Evolutionary conservation across 2,797 vertebrate species (phyloP).

Genomic region (Galago senegalensis): DNA sequence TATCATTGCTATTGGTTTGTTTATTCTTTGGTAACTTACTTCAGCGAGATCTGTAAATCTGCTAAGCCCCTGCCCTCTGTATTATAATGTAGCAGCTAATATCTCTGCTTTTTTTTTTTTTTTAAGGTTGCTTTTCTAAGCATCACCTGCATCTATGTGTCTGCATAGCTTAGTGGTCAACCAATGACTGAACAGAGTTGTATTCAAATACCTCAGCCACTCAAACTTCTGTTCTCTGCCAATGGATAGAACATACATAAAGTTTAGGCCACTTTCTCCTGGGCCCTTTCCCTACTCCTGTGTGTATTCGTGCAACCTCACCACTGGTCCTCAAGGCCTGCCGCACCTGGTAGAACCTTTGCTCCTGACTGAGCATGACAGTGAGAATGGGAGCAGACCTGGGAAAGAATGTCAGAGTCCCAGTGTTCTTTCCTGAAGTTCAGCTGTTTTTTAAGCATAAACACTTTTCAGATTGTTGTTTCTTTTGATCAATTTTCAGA

Average conservation of each 20-base stretch:
- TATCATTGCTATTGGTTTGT: background rate
- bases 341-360: background rate
- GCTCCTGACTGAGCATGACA: background rate
- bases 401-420: background rate
- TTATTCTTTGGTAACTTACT: background rate
- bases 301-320: background rate
- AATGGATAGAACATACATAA: background rate
- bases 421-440: background rate
- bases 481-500: slow-evolving; percentile 10
- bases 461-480: background rate
- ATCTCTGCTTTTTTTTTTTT: background rate
- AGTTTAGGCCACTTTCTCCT: background rate
- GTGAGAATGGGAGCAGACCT: background rate
- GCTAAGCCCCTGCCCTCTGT: background rate
- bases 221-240: background rate
- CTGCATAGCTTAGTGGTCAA: background rate
- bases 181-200: background rate
- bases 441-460: background rate
- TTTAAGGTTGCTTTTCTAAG: background rate
- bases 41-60: background rate
- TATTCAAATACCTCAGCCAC: background rate
- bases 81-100: background rate
- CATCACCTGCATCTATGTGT: background rate
- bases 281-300: background rate
- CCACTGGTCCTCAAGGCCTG: background rate